phyloP scores from a whole-genome alignment of 2,113 vertebrate genomes.

The Limnothrissa miodon region DNA sequence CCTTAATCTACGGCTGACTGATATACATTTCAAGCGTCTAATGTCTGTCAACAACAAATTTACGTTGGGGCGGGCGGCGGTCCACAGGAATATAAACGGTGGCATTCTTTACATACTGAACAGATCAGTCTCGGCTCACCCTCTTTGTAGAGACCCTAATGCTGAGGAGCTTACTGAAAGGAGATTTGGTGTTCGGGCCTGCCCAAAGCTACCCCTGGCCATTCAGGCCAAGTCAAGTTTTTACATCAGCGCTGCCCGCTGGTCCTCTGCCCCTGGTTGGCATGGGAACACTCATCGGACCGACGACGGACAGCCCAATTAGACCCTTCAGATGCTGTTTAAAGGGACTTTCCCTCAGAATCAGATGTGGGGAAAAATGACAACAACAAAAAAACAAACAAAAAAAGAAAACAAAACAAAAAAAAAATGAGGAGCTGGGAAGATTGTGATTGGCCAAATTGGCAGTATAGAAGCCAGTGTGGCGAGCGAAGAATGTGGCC shows the following conservation, averaged over 20 bases:
- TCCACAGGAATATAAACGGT: constrained; percentile 34
- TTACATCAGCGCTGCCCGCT: constrained; percentile 42
- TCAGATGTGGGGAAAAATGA: constrained; percentile 55
- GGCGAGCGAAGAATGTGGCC: constrained; percentile 60
- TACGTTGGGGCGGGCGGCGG: constrained; percentile 22
- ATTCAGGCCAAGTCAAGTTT: constrained; percentile 51
- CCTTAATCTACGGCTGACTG: neutral
- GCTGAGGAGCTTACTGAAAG: constrained; percentile 63
- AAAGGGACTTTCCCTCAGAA: constrained; percentile 59
- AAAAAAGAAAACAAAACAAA: too few species aligned
- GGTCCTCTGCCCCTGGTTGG: constrained; percentile 39
- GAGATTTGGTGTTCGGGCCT: constrained; percentile 58
- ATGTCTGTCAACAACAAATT: constrained; percentile 36
- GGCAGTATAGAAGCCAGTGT: constrained; percentile 58
- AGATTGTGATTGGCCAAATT: constrained; percentile 63
- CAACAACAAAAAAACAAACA: too few species aligned
- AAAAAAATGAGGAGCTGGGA: constrained; percentile 57
- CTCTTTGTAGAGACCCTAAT: constrained; percentile 55
- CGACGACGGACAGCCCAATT: constrained; percentile 62
- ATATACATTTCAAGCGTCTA: constrained; percentile 31
- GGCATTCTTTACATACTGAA: constrained; percentile 56
- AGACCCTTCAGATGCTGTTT: constrained; percentile 62
- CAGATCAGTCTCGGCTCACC: constrained; percentile 44
- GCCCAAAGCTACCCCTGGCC: constrained; percentile 41
- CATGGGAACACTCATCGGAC: constrained; percentile 51